These are phyloP conservation scores for Hartigia nigra DNA, from an alignment of 2,888 invertebrate species.

Conservation along the genomic window DNA sequence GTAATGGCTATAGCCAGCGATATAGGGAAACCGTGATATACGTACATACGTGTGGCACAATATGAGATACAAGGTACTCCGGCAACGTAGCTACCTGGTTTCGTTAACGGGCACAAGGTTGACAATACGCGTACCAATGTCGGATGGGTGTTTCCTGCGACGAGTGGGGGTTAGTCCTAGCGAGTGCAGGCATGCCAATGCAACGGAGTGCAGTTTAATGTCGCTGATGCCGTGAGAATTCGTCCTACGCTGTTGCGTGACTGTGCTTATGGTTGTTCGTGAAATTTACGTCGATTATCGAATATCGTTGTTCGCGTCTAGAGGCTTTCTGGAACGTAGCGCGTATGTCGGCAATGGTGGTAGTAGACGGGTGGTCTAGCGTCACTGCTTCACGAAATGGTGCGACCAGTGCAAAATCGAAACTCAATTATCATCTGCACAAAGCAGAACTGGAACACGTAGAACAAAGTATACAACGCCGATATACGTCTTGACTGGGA, in stretches of 20 bases:
- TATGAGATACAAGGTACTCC: neutral
- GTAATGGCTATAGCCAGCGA: neutral
- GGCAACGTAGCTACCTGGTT: neutral
- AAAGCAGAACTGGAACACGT: neutral
- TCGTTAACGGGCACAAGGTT: neutral
- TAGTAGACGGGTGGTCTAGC: no score
- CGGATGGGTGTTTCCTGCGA: neutral
- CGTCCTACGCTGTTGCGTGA: no score
- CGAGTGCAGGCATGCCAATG: neutral
- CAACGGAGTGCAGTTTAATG: neutral
- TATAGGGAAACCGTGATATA: neutral
- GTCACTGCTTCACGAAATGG: neutral
- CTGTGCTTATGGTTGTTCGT: neutral
- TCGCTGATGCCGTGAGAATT: neutral
- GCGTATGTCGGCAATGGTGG: neutral
- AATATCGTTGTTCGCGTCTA: neutral
- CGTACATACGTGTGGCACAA: neutral
- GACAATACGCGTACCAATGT: neutral
- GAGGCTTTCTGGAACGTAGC: neutral
- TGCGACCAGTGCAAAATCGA: neutral
- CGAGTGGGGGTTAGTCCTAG: no score
- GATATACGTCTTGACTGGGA: neutral
- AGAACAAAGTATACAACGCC: neutral
- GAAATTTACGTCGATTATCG: neutral
- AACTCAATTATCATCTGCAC: neutral